A percentile compares a stretch with the other conserved stretches of the same genome.
Evolutionary conservation across 2,797 vertebrate species (phyloP).

Genomic region (Peromyscus nudipes): DNA sequence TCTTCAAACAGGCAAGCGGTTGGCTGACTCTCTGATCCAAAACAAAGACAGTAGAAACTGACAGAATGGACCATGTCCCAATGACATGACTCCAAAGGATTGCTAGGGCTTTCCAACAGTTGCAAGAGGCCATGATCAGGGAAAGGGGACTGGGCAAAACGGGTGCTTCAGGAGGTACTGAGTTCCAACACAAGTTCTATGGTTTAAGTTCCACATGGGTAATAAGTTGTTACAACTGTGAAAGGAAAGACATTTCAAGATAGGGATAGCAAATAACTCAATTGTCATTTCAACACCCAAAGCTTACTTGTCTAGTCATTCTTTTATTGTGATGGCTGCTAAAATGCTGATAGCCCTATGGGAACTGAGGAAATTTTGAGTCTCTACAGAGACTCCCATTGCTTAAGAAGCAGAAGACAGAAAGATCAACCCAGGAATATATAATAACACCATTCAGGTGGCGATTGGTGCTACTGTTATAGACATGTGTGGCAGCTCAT

Average conservation of each 20-base stretch:
- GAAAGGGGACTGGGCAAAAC: background rate
- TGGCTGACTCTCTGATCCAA: background rate
- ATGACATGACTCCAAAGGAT: background rate
- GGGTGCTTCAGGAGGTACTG: background rate
- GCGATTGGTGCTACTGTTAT: background rate
- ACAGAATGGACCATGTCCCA: background rate
- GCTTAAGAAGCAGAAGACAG: background rate
- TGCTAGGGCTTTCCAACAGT: background rate
- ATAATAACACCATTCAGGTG: background rate
- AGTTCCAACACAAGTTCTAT: background rate
- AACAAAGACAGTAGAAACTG: background rate
- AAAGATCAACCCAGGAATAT: background rate
- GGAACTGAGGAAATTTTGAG: background rate
- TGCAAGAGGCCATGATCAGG: background rate
- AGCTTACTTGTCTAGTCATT: background rate
- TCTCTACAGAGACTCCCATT: background rate
- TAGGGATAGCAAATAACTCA: background rate
- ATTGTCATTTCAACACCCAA: background rate
- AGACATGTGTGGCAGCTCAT: background rate
- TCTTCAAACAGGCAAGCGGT: slow-evolving; percentile 12
- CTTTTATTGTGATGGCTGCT: background rate
- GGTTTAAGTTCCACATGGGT: background rate
- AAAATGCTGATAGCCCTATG: background rate
- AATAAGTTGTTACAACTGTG: background rate
- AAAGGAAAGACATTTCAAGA: slow-evolving; percentile 43